Conservation (phyloP, 2,113 vertebrate genomes). For the Anolis sagrei region DNA sequence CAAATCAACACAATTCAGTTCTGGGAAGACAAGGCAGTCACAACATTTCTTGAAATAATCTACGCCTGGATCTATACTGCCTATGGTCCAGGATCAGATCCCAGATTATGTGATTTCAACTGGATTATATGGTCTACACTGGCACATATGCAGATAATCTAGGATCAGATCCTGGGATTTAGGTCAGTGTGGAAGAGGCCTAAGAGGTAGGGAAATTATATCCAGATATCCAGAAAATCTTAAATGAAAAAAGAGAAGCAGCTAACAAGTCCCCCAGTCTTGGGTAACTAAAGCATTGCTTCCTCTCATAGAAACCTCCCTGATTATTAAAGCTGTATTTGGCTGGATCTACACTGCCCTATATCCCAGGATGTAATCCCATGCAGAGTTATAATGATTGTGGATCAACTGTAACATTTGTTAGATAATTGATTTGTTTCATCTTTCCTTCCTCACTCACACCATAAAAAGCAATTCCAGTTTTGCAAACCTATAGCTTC, state of each 20-base stretch:
- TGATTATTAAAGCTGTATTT: not conserved
- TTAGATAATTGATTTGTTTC: no score
- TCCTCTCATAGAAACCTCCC: not conserved
- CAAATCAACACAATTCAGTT: constrained; percentile 34
- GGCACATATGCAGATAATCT: no score
- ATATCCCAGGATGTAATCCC: no score
- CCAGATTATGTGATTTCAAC: no score
- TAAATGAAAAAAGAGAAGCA: constrained; percentile 58
- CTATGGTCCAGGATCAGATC: no score
- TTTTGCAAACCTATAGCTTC: not conserved
- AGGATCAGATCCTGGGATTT: no score
- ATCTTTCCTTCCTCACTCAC: not conserved
- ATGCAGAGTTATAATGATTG: not conserved
- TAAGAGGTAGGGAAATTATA: constrained; percentile 21
- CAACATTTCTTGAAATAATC: no score
- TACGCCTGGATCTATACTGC: no score
- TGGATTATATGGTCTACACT: no score
- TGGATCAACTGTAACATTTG: not conserved
- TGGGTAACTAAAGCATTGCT: not conserved
- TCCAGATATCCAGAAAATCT: constrained; percentile 44
- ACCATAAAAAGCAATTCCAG: not conserved
- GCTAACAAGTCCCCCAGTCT: not conserved
- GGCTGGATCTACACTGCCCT: no score
- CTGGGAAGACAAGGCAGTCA: not conserved
- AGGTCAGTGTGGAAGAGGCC: not conserved